Percentiles rank a stretch among this genome's conserved stretches.
phyloP scores from a whole-genome alignment of 64 coral and sea anemone species.

The Cladopsammia gracilis region DNA sequence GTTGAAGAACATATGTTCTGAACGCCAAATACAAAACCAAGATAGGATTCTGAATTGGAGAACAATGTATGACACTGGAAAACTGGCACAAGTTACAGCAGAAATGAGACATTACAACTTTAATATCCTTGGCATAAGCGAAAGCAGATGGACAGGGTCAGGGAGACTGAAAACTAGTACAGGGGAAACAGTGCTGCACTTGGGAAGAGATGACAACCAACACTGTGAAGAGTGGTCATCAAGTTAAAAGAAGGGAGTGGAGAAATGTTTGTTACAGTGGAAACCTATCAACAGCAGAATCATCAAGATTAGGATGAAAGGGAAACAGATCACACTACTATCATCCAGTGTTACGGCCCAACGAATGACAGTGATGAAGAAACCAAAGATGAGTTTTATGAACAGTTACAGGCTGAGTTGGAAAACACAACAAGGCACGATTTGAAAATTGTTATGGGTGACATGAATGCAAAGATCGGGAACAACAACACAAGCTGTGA shows the following conservation, averaged over 20 bases:
- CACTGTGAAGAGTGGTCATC: not conserved
- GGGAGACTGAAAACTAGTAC: not conserved
- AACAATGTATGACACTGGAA: slow-evolving; percentile 11
- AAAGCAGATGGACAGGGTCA: not conserved
- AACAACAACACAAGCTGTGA: not conserved
- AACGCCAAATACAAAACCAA: not conserved
- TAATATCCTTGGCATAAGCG: not conserved
- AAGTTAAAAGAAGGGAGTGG: slow-evolving; percentile 14
- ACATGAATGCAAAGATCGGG: slow-evolving; percentile 31
- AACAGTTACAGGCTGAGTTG: not conserved
- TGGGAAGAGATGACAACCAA: slow-evolving; percentile 32
- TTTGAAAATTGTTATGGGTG: not conserved
- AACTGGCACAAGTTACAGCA: not conserved
- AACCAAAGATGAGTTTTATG: not conserved
- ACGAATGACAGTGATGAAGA: not conserved
- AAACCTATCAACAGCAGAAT: slow-evolving; percentile 6
- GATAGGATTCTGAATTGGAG: not conserved
- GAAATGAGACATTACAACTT: not conserved
- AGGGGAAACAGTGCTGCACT: slow-evolving; percentile 56
- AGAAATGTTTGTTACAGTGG: slow-evolving; percentile 14
- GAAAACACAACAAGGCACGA: not conserved
- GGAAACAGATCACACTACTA: not conserved
- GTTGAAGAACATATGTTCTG: not conserved
- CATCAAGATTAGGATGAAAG: not conserved
- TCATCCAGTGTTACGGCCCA: not conserved